Conservation (phyloP, 2,113 vertebrate genomes). For the Eleginops maclovinus region DNA sequence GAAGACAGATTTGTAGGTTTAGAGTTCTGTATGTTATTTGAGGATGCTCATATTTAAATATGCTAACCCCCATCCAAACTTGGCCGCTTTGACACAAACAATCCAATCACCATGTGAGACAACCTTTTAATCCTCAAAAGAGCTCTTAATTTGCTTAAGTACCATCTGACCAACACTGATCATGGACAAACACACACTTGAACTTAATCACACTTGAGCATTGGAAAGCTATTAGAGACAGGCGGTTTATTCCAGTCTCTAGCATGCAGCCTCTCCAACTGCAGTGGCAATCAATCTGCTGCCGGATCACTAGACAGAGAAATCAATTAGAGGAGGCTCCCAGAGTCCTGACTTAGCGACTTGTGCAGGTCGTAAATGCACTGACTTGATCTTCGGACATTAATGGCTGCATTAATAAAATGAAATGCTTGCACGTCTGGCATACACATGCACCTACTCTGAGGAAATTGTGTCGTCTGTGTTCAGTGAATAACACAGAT, state of each 20-base stretch:
- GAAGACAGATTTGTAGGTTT: not conserved
- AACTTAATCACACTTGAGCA: conserved; percentile 73
- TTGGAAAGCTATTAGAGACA: conserved; percentile 43
- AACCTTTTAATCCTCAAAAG: conserved; percentile 68
- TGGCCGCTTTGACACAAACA: conserved; percentile 54
- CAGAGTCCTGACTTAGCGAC: conserved; percentile 68
- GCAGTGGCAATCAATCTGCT: conserved; percentile 69
- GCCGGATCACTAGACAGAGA: conserved; percentile 39
- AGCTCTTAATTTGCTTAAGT: conserved; percentile 81
- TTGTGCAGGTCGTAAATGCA: conserved; percentile 55
- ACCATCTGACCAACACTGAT: conserved; percentile 66
- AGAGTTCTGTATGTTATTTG: not conserved
- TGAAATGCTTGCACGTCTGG: not conserved
- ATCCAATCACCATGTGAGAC: conserved; percentile 57
- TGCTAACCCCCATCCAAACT: conserved; percentile 14
- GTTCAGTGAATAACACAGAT: not conserved
- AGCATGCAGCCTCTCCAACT: conserved; percentile 57
- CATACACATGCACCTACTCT: conserved; percentile 5
- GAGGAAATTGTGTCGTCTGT: not conserved
- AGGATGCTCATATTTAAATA: not conserved
- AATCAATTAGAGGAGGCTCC: conserved; percentile 64
- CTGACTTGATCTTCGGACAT: conserved; percentile 36
- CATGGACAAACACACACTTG: conserved; percentile 34
- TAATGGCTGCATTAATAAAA: conserved; percentile 41
- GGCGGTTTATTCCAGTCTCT: conserved; percentile 42